Evolutionary conservation across 2,888 invertebrate species (phyloP), one percentile per base, ranked within the genome.

Genomic region (Polymixis flavicincta): DNA sequence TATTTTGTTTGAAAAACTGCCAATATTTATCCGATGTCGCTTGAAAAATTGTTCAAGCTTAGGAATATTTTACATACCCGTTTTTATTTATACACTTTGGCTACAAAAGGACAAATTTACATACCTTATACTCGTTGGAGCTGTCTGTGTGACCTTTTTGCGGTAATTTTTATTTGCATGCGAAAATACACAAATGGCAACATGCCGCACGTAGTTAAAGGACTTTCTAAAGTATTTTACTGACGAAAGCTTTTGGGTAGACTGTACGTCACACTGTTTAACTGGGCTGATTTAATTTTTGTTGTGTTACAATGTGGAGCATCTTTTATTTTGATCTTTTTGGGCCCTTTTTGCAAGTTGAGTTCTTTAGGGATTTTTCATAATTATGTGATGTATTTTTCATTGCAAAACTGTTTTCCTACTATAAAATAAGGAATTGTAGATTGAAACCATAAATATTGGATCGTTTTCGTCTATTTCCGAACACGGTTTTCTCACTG

Each of bases 161-260:
- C 66, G 90, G 89, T 87, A 87, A 89, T 89, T 92, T 91, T 90
- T 90, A 89, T 91, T 91, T 89, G 88, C 87, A 88, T 88, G 85
- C 84, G 73, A 87, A 85, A 84, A 84, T 78, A 84, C 78, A 87
- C 78, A 87, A 86, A 85, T 78, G 77, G 57, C 52, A 69, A 80
- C 78, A 87, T 81, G 71, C 84, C 78, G 71, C 76, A 81, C 83
- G 50, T 73, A 64, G 66, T 83, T 80, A 50, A 50, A 75, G 81
- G 71, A 84, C 80, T 85, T 85, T 81, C 69, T 65, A 68, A 79
- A 78, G 81, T 84, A 80, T 83, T 85, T 85, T 80, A 71, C 70
- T 78, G 71, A 71, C 76, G 55, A 50, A 80, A 78, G 64, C 71
- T 84, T 71, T 54, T 73, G 57, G 65, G 76, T 64, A 22, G 65